Percentiles rank a stretch among this genome's conserved stretches.
Evolutionary conservation across 2,113 vertebrate species (phyloP).

Genomic region (Pterophyllum scalare): DNA sequence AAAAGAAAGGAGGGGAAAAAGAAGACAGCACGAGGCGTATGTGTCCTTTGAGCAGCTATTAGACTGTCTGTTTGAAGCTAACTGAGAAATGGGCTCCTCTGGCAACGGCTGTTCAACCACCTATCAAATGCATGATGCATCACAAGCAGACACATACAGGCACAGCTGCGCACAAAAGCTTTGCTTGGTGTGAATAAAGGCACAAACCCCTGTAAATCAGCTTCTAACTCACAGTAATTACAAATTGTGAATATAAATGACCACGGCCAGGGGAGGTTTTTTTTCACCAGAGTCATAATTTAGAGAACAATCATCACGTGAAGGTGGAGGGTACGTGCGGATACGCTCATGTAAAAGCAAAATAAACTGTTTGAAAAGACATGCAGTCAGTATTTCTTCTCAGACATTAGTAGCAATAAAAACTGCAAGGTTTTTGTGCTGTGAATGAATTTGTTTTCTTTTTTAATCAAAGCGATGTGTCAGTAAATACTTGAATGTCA

Average conservation of each 20-base stretch:
- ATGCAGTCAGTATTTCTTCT: neutral
- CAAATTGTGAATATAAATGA: slow-evolving; percentile 58
- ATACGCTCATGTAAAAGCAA: neutral
- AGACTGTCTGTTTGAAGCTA: slow-evolving; percentile 52
- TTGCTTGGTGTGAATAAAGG: neutral
- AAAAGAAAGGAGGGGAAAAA: neutral
- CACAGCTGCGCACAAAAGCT: neutral
- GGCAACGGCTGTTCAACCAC: slow-evolving; percentile 39
- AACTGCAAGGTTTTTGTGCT: neutral
- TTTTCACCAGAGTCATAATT: slow-evolving; percentile 44
- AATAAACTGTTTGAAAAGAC: slow-evolving; percentile 32
- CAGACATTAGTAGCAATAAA: slow-evolving; percentile 4
- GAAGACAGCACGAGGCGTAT: neutral
- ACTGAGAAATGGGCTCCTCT: slow-evolving; percentile 35
- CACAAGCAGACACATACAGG: slow-evolving; percentile 9
- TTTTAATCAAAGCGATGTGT: neutral
- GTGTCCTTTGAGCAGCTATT: slow-evolving; percentile 54
- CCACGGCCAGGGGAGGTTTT: neutral
- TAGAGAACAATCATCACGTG: slow-evolving; percentile 27
- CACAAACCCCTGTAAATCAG: neutral
- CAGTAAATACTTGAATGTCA: neutral
- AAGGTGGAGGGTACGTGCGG: slow-evolving; percentile 8
- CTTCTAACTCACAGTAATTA: slow-evolving; percentile 47
- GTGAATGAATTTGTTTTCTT: neutral
- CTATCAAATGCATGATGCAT: slow-evolving; percentile 33